Base-by-base conservation (phyloP, 2,113 vertebrate genomes). In the Notarius lentiginosus region DNA sequence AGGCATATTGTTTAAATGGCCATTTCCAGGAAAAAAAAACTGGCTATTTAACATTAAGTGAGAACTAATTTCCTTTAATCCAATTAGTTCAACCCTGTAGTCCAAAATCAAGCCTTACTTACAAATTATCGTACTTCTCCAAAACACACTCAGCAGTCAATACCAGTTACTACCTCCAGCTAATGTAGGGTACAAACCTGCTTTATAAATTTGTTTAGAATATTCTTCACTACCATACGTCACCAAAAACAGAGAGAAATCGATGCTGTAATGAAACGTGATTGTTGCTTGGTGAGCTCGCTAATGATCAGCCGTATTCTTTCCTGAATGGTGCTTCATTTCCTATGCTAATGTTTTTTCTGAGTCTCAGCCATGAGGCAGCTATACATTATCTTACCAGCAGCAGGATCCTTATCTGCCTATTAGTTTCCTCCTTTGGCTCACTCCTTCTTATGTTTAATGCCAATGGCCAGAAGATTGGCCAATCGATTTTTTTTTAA, bases 291-390 rank as follows among this genome's bases (percentile, higher is more conserved):
- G 87, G 87, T 61, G 10, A 65, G 61, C 82, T 49, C 76, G 76
- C 82, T 88, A 88, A 90, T 90, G 81, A 87, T 75, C 79, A 83
- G 66, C 63, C 70, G 34, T 90, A 87, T 70, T 27, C 82, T 88
- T 87, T 87, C 82, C 87, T 88, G 76, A 83, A 65, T 72, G 53
- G 41, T 41, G 77, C 27, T 84, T 87, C 87, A 88, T 90, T 90
- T 90, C 87, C 89, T 90, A 79, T 79, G 20, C 47, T 90, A 88
- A 90, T 90, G 77, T 90, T 88, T 30, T 30, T 90, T 81, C 86
- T 56, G 41, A 72, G 85, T 24, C 41, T 90, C 77, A 27, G 85
- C 86, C n/a, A 55, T 22, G 8, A 34, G 81, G 65, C 65, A 87
- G 66, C 51, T 85, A 51, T 86, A 79, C 24, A 51, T 84, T 86